These are phyloP conservation scores for Girardinichthys multiradiatus DNA, from an alignment of 2,113 vertebrate genomes.

Conservation along the genomic window DNA sequence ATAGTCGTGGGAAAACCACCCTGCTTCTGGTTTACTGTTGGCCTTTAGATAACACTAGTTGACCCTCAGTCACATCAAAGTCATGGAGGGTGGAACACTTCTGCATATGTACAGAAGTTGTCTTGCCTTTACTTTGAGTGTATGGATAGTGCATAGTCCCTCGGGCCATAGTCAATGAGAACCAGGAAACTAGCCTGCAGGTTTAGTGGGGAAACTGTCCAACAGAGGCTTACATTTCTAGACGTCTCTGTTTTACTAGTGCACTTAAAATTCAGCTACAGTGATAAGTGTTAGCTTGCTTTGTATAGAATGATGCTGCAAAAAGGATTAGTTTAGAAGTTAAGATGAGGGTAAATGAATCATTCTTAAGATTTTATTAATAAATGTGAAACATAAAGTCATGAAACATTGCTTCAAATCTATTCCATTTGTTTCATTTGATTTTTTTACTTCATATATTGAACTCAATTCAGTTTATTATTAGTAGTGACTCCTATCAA, in stretches of 20 bases:
- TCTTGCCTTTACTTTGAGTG: conserved; percentile 45
- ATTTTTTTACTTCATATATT: too few species aligned
- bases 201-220: conserved; percentile 34
- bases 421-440: too few species aligned
- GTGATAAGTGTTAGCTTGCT: not conserved
- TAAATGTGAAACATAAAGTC: too few species aligned
- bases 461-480: too few species aligned
- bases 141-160: conserved; percentile 38
- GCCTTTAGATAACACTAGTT: conserved; percentile 37
- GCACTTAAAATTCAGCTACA: conserved; percentile 11
- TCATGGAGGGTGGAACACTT: conserved; percentile 13
- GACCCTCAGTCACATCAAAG: conserved; percentile 36
- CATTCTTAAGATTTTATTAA: too few species aligned
- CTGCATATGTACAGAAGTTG: not conserved
- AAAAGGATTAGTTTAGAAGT: too few species aligned
- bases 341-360: too few species aligned
- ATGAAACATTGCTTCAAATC: too few species aligned
- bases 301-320: not conserved
- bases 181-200: conserved; percentile 21
- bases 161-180: conserved; percentile 26
- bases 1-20: conserved; percentile 2
- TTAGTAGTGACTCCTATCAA: too few species aligned
- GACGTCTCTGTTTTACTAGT: not conserved
- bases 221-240: conserved; percentile 19
- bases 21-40: conserved; percentile 15